A percentile compares a stretch with the other conserved stretches of the same genome.
phyloP scores from a whole-genome alignment of 2,888 invertebrate genomes.

The Acrobasis suavella region DNA sequence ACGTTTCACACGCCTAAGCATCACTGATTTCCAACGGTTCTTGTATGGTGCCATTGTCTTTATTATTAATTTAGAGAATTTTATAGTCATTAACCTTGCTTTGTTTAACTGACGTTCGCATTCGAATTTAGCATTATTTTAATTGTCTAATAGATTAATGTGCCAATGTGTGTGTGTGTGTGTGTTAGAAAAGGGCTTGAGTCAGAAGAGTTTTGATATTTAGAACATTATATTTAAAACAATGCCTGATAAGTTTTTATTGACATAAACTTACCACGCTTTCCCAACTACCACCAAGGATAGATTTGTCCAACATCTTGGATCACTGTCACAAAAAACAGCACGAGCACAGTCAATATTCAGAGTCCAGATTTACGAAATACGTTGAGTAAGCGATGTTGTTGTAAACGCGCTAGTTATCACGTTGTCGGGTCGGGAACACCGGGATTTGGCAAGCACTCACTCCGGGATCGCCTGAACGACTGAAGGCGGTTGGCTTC shows the following conservation, averaged over 20 bases:
- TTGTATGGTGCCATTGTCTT: slow-evolving; percentile 17
- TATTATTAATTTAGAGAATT: slow-evolving; percentile 13
- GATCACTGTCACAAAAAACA: slow-evolving; percentile 36
- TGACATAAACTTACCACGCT: slow-evolving; percentile 70
- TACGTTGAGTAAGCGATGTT: slow-evolving; percentile 36
- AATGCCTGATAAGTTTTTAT: no score
- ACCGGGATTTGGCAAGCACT: slow-evolving; percentile 66
- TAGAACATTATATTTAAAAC: no score
- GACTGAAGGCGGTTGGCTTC: slow-evolving; percentile 70
- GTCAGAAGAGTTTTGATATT: no score
- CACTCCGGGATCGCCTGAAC: slow-evolving; percentile 69
- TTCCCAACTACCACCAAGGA: slow-evolving; percentile 77
- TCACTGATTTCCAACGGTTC: slow-evolving; percentile 23
- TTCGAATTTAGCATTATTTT: slow-evolving; percentile 7
- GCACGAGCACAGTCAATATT: slow-evolving; percentile 47
- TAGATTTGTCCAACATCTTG: slow-evolving; percentile 74
- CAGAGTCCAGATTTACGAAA: slow-evolving; percentile 46
- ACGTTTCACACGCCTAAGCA: slow-evolving; percentile 31
- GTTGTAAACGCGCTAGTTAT: slow-evolving; percentile 49
- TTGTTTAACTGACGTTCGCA: slow-evolving; percentile 13
- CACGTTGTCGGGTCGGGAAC: slow-evolving; percentile 65
- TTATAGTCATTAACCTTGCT: slow-evolving; percentile 19
- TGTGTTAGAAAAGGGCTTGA: neutral
- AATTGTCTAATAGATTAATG: neutral
- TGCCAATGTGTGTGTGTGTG: no score